Percentiles rank a stretch among this genome's conserved stretches.
Conservation (phyloP, 2,797 vertebrate genomes). For the Carapus acus region DNA sequence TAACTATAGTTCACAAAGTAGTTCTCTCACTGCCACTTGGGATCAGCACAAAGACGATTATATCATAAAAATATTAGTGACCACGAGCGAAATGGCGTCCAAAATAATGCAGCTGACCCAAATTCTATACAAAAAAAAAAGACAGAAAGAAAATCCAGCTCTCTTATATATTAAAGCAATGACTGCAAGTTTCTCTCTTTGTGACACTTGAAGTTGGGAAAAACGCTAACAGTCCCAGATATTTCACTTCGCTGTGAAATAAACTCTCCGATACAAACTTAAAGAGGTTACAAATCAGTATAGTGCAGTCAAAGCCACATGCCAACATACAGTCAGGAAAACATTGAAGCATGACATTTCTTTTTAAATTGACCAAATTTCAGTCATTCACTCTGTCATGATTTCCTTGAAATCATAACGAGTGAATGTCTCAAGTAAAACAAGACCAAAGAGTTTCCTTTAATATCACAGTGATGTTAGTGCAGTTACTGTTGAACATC, state of each 20-base stretch:
- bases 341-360: slow-evolving; percentile 9
- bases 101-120: not conserved
- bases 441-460: slow-evolving; percentile 48
- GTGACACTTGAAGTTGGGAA: slow-evolving; percentile 22
- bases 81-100: not conserved
- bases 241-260: slow-evolving; percentile 29
- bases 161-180: slow-evolving; percentile 16
- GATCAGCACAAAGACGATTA: slow-evolving; percentile 16
- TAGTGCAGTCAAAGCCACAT: slow-evolving; percentile 39
- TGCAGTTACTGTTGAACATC: slow-evolving; percentile 36
- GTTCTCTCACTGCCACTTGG: slow-evolving; percentile 2
- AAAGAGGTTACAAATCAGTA: slow-evolving; percentile 29
- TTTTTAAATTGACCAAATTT: slow-evolving; percentile 10
- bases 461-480: slow-evolving; percentile 68
- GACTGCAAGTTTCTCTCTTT: slow-evolving; percentile 27
- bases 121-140: too few species aligned
- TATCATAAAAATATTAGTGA: slow-evolving; percentile 1
- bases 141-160: slow-evolving; percentile 1
- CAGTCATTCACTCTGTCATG: slow-evolving; percentile 4
- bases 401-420: slow-evolving; percentile 34
- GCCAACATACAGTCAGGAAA: slow-evolving; percentile 29
- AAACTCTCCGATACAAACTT: slow-evolving; percentile 24
- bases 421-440: slow-evolving; percentile 8
- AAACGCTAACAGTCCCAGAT: slow-evolving; percentile 26
- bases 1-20: slow-evolving; percentile 8